Evolutionary conservation across 2,888 invertebrate genomes (phyloP).

Genomic region (Cephus rjabovi): DNA sequence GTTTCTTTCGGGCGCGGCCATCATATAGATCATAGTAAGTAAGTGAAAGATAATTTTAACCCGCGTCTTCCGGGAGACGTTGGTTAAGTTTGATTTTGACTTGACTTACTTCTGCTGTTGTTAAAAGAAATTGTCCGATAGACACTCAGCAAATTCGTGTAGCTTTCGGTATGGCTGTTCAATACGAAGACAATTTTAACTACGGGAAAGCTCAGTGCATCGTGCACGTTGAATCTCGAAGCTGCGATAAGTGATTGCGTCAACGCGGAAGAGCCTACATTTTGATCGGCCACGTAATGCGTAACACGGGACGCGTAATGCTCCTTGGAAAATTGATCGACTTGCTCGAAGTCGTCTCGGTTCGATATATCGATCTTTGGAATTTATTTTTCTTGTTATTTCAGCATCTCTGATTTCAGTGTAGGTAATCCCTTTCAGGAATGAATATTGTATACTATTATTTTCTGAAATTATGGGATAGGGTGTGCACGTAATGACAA

Average conservation of each 20-base stretch:
- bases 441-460: background rate
- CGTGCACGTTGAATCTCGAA: background rate
- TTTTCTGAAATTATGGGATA: background rate
- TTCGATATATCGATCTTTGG: background rate
- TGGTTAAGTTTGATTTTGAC: background rate
- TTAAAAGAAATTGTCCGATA: background rate
- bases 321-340: background rate
- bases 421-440: background rate
- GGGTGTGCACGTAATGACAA: no score
- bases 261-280: conserved; percentile 57
- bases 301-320: background rate
- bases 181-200: background rate
- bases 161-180: background rate
- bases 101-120: background rate
- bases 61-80: background rate
- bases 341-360: background rate
- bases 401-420: background rate
- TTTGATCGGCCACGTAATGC: background rate
- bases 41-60: background rate
- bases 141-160: background rate
- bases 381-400: background rate
- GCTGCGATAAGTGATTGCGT: conserved; percentile 54
- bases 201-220: background rate
- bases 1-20: background rate
- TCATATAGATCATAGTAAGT: background rate